Base-by-base conservation (phyloP, 2,797 vertebrate species). In the Streptopelia turtur region DNA sequence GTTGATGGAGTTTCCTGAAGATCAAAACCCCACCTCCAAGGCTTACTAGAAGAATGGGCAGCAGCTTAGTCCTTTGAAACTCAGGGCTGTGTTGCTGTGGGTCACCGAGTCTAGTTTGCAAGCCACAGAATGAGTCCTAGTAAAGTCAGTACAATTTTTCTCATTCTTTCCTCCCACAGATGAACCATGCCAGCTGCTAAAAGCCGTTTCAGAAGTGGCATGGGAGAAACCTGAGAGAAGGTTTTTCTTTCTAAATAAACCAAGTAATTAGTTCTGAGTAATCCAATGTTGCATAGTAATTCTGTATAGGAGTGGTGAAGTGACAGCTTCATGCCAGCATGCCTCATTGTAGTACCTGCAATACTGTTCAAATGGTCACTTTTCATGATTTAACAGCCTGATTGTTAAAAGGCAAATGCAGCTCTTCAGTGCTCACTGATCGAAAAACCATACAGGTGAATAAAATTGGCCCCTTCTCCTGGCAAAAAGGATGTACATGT, bases 111-210 rank as follows among this genome's bases (percentile, higher is more conserved):
- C 71, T 90, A 50, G 75, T 90, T 85, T 86, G 63, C 60, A 96
- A 96, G 86, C 93, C 92, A 93, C 93, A 90, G 86, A 95, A 87
- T 93, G 87, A 93, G 69, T 91, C 79, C 89, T 87, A 57, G 45
- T 75, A 82, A 96, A 96, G 80, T 93, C 75, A 75, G 74, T 87
- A 50, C 75, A 75, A 74, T 94, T 90, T 91, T 93, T 96, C 92
- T 90, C 94, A 83, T 96, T 95, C 94, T 93, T 95, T 91, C 92
- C 86, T 96, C 95, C 93, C 95, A 96, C 95, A 96, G 65, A 89
- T 83, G 52, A 22, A 72, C 52, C 39, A 68, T 89, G 69, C 37
- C 72, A 72, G 49, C 65, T 93, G 18, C 82, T 90, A 76, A 85
- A 78, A 83, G 45, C 22, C 45, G 15, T 93, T 95, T 76, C 79